Conservation (phyloP, 2,113 vertebrate genomes). For the Hucho hucho region DNA sequence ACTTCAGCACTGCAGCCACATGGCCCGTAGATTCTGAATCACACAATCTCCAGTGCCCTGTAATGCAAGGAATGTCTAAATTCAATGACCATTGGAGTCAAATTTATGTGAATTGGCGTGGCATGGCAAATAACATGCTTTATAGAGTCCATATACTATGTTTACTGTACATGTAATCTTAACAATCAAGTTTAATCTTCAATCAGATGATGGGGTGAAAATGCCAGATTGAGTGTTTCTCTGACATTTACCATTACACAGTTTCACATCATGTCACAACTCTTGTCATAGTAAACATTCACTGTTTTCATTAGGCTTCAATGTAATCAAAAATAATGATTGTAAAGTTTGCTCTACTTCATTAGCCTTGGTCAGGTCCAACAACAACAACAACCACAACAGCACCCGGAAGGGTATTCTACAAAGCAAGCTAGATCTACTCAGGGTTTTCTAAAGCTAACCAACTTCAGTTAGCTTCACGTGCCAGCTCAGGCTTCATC, state of each 20-base stretch:
- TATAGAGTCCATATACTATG: too few species aligned
- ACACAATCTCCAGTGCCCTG: background rate
- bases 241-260: background rate
- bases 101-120: background rate
- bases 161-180: too few species aligned
- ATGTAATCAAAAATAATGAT: background rate
- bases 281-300: background rate
- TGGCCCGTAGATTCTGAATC: too few species aligned
- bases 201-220: too few species aligned
- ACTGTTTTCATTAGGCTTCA: background rate
- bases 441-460: too few species aligned
- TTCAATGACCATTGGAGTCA: background rate
- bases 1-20: background rate
- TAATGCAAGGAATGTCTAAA: background rate
- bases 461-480: too few species aligned
- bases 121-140: background rate
- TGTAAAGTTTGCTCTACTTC: too few species aligned
- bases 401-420: slow-evolving; percentile 6
- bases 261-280: background rate
- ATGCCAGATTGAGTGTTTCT: too few species aligned
- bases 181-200: too few species aligned
- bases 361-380: background rate
- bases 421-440: too few species aligned
- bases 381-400: background rate
- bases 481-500: too few species aligned